phyloP scores from a whole-genome alignment of 2,113 vertebrate species.

The Neogobius melanostomus region DNA sequence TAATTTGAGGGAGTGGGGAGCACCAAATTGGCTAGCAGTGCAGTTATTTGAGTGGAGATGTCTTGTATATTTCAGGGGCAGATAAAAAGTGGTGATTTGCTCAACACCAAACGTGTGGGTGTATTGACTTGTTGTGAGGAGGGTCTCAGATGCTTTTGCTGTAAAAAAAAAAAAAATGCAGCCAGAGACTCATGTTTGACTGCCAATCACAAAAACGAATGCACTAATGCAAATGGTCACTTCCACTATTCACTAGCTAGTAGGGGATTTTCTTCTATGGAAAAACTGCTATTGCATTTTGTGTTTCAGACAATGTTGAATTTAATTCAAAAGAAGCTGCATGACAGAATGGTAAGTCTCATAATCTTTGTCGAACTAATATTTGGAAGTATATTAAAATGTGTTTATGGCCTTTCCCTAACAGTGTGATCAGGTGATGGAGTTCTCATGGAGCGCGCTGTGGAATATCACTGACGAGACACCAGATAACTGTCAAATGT shows the following conservation, averaged over 20 bases:
- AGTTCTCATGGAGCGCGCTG: constrained; percentile 98
- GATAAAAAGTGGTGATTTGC: no score
- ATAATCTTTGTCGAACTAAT: not conserved
- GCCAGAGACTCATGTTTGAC: no score
- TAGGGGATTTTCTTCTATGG: not conserved
- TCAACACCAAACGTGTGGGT: no score
- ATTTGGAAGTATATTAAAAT: not conserved
- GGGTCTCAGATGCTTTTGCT: no score
- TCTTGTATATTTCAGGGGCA: no score
- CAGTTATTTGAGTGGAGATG: no score
- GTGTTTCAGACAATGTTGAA: constrained; percentile 91
- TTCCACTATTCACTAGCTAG: not conserved
- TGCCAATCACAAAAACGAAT: not conserved
- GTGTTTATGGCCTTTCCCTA: not conserved
- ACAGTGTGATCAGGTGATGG: constrained; percentile 99
- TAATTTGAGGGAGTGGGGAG: no score
- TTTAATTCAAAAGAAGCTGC: constrained; percentile 94
- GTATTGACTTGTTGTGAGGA: no score
- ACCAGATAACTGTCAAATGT: constrained; percentile 98
- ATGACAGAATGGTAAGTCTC: constrained; percentile 88
- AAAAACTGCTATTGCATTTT: not conserved
- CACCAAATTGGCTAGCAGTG: no score
- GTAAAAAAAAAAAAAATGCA: no score
- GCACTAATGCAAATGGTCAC: not conserved
- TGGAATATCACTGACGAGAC: constrained; percentile 99